These are phyloP conservation scores for Plodia interpunctella DNA, from an alignment of 1,140 invertebrate genomes.

Conservation along the genomic window DNA sequence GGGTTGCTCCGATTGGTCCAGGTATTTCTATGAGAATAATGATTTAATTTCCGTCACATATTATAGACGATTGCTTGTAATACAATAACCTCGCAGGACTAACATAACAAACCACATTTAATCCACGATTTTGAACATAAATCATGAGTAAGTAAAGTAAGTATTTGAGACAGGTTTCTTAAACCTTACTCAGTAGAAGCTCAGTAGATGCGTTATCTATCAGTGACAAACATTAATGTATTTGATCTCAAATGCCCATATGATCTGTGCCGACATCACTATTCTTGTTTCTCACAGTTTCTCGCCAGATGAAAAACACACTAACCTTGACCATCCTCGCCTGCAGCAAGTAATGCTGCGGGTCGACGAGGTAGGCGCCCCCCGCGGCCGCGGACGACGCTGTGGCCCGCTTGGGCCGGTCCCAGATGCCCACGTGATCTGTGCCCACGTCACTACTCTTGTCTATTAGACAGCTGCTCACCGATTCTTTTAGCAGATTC, in stretches of 20 bases:
- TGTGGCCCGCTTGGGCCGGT: conserved; percentile 72
- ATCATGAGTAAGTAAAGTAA: too few relatives aligned
- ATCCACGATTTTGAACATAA: too few relatives aligned
- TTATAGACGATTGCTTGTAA: too few relatives aligned
- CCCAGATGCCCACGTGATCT: conserved; percentile 77
- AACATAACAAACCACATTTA: too few relatives aligned
- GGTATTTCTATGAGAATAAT: conserved; percentile 53
- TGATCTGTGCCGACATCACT: too few relatives aligned
- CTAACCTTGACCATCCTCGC: conserved; percentile 58
- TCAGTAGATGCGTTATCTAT: too few relatives aligned
- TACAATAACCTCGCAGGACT: too few relatives aligned
- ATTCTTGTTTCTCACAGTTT: too few relatives aligned
- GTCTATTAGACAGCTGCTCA: conserved; percentile 61
- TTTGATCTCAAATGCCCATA: too few relatives aligned
- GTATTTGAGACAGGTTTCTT: too few relatives aligned
- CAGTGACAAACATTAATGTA: too few relatives aligned
- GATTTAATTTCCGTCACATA: neutral
- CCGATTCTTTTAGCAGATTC: conserved; percentile 74
- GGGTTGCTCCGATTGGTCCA: conserved; percentile 52
- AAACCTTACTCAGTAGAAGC: too few relatives aligned
- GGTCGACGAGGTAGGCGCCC: conserved; percentile 76
- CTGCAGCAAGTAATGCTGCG: conserved; percentile 51
- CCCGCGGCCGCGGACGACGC: conserved; percentile 40
- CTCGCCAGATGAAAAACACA: neutral
- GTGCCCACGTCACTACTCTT: conserved; percentile 43